These are phyloP conservation scores for Eudemis profundana DNA, from an alignment of 2,888 invertebrate species.

Conservation along the genomic window DNA sequence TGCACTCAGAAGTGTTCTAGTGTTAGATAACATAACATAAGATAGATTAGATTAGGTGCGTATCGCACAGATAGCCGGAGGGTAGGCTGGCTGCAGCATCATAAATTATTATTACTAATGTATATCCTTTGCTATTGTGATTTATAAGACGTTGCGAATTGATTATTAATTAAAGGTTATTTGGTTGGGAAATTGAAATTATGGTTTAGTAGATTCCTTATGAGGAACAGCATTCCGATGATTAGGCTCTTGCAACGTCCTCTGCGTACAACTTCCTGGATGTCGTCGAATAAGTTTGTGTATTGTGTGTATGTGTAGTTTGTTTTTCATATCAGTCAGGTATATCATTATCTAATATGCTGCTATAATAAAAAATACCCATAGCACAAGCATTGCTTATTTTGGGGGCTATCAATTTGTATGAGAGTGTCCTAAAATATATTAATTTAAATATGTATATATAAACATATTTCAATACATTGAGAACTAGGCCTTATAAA, in stretches of 20 bases:
- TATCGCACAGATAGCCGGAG: constrained; percentile 61
- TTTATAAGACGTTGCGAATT: constrained; percentile 43
- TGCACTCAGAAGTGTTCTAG: constrained; percentile 49
- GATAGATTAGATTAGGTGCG: constrained; percentile 73
- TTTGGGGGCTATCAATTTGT: too few species aligned
- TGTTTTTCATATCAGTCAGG: too few species aligned
- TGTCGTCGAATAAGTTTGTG: neutral
- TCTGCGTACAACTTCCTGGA: too few species aligned
- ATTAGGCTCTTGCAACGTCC: neutral
- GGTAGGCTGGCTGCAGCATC: constrained; percentile 28
- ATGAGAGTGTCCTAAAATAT: too few species aligned
- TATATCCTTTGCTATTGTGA: constrained; percentile 51
- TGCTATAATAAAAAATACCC: too few species aligned
- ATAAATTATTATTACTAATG: constrained; percentile 57
- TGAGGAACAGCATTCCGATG: constrained; percentile 4
- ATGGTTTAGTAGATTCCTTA: constrained; percentile 15
- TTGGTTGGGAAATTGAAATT: constrained; percentile 41
- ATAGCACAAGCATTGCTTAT: too few species aligned
- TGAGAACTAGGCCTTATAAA: too few species aligned
- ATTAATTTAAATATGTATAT: too few species aligned
- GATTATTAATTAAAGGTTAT: constrained; percentile 44
- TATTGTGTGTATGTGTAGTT: too few species aligned
- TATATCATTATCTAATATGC: too few species aligned
- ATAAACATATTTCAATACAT: too few species aligned
- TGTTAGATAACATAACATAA: constrained; percentile 54